Base-by-base conservation (phyloP, 2,113 vertebrate genomes). In the Prionailurus viverrinus region DNA sequence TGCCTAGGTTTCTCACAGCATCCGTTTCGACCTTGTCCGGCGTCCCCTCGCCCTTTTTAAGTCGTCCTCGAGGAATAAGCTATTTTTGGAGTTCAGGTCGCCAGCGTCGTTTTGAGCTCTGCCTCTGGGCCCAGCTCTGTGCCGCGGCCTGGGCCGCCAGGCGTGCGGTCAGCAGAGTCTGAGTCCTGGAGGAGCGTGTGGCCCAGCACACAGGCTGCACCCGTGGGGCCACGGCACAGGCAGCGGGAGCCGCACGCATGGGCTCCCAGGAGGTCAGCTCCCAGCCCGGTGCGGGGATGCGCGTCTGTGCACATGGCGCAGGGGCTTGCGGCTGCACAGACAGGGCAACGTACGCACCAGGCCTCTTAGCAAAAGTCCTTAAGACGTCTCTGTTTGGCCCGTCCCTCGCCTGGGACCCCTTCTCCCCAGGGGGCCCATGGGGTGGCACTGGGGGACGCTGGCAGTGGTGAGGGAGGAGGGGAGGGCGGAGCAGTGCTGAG, bases 1-100 rank as follows among this genome's bases (percentile, higher is more conserved):
- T 71, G 87, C 81, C 95, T 96, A 73, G 33, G 80, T 89, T 55
- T 94, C 92, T 91, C 29, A 51, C 61, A 53, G 81, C 90, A 93
- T 94, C 87, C 31, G 29, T 79, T 71, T 86, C 87, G 92, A 21
- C 69, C 79, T 74, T 15, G 83, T 41, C 63, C 33, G 66, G 96
- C 66, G 36, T 96, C 86, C 79, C 27, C 19, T 58, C 83, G 66
- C 25, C 33, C 71, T 74, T 89, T 84, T 84, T 27, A 82, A 89
- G 89, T 91, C 41, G 39, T 86, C 79, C 73, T 81, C 10, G 39
- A 74, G 39, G 79, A 95, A 86, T 82, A 33, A 94, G 88, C 89
- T 95, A 18, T 86, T 95, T 97, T 92, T 69, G 86, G 96, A 90
- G 74, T 89, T 74, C 10, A 11, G 9, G 53, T 68, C 33, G 66